Evolutionary conservation across 2,888 invertebrate genomes (phyloP), one percentile per base, ranked within the genome.

Genomic region (Pycnomerus fuliginosus): DNA sequence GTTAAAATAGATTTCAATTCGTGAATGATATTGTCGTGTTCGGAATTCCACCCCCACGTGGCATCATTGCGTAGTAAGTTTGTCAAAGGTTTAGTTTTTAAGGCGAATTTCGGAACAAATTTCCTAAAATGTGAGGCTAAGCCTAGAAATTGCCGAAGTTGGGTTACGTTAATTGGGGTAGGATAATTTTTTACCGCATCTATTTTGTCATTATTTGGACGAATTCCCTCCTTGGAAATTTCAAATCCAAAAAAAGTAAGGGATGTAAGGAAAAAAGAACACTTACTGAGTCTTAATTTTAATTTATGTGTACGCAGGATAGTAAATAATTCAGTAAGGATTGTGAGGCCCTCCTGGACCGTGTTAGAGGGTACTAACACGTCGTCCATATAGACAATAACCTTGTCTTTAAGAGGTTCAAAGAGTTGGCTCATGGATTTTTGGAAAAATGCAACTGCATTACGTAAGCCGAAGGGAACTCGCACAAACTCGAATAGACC

Each of bases 311-410:
- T 17, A 7, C 7, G 3, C 4, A 30, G 11, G 3, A 32, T 16
- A n/a, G 2, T n/a, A 16, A 38, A 17, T n/a, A 38, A 20, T 8
- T 16, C 22, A n/a, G 14, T 38, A 2, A 11, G 28, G n/a, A 44
- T 11, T 15, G 15, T 20, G 10, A 44, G 14, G 7, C 41, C 44
- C 4, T 42, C 40, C n/a, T 31, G n/a, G 13, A 44, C 32, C n/a
- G 41, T 44, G 14, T 44, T 43, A 10, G 44, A 44, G 15, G 40
- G 44, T 5, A 44, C 44, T 8, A 44, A 16, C 13, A 43, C 44
- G 15, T 44, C 44, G 16, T 42, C 40, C 42, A 44, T 22, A 33
- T 44, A 44, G 7, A 29, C 10, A 2, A 42, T 24, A 10, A 44
- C 22, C n/a, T 44, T 22, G 16, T 16, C 3, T 8, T 17, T 7